Percentiles rank a stretch among this genome's conserved stretches.
These are phyloP conservation scores for Cacatua alba DNA, from an alignment of 2,113 vertebrate species.

Conservation along the genomic window DNA sequence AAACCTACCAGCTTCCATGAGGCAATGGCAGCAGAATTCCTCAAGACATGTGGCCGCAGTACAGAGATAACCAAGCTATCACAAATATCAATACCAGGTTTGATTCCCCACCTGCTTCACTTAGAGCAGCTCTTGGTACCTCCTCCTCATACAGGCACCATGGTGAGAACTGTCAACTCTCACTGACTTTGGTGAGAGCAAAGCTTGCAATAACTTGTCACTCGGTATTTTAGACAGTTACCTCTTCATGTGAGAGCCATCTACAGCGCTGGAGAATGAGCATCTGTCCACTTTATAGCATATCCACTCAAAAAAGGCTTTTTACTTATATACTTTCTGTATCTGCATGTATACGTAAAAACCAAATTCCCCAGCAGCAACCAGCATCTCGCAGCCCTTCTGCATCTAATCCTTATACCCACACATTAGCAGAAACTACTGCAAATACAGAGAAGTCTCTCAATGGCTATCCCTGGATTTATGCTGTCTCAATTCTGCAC, in stretches of 20 bases:
- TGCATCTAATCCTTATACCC: background rate
- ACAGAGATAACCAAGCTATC: background rate
- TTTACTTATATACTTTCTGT: background rate
- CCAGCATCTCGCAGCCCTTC: background rate
- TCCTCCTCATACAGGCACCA: background rate
- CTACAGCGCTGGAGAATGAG: background rate
- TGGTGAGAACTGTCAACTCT: background rate
- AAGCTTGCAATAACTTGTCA: background rate
- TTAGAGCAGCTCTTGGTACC: background rate
- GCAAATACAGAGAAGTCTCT: background rate
- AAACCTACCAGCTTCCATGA: constrained; percentile 6
- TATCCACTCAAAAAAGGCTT: background rate
- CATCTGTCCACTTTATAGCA: background rate
- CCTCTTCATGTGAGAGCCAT: background rate
- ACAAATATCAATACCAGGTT: background rate
- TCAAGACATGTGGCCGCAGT: background rate
- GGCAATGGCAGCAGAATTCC: background rate
- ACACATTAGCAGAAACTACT: background rate
- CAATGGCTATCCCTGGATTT: background rate
- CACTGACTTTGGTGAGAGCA: background rate
- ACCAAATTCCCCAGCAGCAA: background rate
- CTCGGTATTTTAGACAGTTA: background rate
- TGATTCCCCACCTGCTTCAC: background rate
- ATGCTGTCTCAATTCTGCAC: background rate
- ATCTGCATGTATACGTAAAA: background rate